Evolutionary conservation across 2,888 invertebrate genomes (phyloP).

Genomic region (Alcis repandata): DNA sequence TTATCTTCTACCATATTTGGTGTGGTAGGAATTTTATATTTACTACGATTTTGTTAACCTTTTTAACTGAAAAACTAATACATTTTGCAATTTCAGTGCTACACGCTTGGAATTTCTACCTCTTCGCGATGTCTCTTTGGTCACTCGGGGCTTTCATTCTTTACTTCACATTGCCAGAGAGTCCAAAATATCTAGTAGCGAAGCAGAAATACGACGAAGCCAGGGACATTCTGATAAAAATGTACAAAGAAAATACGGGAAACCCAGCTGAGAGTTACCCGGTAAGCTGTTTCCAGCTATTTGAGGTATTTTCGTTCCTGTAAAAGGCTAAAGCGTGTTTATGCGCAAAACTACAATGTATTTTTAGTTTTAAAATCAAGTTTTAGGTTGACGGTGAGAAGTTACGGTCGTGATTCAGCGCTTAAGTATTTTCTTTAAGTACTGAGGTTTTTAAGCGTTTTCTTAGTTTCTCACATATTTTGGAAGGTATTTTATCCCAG

Average conservation of each 20-base stretch:
- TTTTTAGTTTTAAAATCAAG: conserved; percentile 12
- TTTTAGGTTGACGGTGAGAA: background rate
- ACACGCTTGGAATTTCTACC: conserved; percentile 76
- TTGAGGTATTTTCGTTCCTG: conserved; percentile 24
- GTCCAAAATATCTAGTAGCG: conserved; percentile 72
- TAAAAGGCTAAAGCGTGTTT: conserved; percentile 36
- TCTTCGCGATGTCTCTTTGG: conserved; percentile 66
- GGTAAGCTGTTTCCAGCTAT: conserved; percentile 54
- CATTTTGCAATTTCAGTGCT: conserved; percentile 63
- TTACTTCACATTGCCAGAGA: conserved; percentile 69
- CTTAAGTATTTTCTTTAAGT: background rate
- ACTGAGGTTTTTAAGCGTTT: too few species aligned
- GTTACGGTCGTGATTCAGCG: background rate
- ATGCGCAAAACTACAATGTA: conserved; percentile 32
- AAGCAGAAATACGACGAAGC: conserved; percentile 71
- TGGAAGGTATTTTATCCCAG: too few species aligned
- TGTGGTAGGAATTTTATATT: conserved; percentile 3
- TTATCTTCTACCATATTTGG: background rate
- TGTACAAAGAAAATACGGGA: conserved; percentile 70
- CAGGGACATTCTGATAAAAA: conserved; percentile 64
- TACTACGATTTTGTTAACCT: background rate
- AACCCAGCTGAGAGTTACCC: conserved; percentile 66
- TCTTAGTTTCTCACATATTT: too few species aligned
- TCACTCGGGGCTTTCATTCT: conserved; percentile 61
- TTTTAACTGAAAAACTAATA: background rate